Evolutionary conservation across 1,140 invertebrate species (phyloP).

Genomic region (Eciton burchellii): DNA sequence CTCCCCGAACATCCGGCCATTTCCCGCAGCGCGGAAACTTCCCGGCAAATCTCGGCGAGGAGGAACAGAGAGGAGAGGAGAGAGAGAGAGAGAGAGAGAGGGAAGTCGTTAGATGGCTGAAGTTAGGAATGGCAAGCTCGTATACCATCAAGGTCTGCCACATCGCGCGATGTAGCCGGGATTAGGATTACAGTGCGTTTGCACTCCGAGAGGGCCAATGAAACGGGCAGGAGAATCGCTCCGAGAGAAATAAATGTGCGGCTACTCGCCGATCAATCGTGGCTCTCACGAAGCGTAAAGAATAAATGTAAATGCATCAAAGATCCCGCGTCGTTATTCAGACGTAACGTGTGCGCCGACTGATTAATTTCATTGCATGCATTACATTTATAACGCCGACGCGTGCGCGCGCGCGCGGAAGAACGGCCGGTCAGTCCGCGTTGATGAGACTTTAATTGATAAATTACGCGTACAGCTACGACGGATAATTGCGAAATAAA

Average conservation of each 20-base stretch:
- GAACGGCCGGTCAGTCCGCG: neutral
- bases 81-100: neutral
- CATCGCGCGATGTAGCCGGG: neutral
- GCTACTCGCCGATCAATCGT: neutral
- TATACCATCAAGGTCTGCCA: neutral
- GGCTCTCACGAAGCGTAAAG: constrained; percentile 22
- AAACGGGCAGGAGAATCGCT: neutral
- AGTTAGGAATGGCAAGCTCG: constrained; percentile 2
- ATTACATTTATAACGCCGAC: constrained; percentile 2
- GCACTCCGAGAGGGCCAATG: neutral
- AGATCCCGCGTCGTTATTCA: neutral
- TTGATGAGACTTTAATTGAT: constrained; percentile 11
- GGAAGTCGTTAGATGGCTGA: neutral
- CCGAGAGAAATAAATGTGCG: neutral
- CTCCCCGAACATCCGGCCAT: constrained; percentile 25
- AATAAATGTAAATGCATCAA: constrained; percentile 18
- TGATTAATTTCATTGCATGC: constrained; percentile 32
- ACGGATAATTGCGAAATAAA: neutral
- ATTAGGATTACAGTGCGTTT: constrained; percentile 29
- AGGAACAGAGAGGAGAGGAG: neutral
- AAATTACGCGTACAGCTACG: neutral
- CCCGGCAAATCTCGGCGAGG: neutral
- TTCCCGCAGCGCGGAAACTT: neutral
- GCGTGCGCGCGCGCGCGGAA: neutral
- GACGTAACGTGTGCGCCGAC: neutral